These are phyloP conservation scores for Lydus trimaculatus DNA, from an alignment of 2,888 invertebrate genomes.

Conservation along the genomic window DNA sequence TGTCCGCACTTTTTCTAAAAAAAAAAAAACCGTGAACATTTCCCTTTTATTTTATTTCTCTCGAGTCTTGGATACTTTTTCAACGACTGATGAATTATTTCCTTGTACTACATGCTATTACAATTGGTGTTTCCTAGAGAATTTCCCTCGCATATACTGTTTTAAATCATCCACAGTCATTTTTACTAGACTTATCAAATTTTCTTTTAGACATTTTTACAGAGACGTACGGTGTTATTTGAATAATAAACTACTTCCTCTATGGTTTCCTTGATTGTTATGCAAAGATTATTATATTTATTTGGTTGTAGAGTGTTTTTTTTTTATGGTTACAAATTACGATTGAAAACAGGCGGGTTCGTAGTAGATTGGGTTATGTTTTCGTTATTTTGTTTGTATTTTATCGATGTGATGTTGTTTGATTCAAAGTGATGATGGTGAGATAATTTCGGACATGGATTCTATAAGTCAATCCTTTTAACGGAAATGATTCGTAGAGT, in stretches of 20 bases:
- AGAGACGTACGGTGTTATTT: conserved; percentile 50
- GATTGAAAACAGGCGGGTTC: no score
- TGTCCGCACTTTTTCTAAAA: conserved; percentile 39
- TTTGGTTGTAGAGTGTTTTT: conserved; percentile 26
- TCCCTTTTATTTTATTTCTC: not conserved
- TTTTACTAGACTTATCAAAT: conserved; percentile 31
- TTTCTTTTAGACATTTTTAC: conserved; percentile 44
- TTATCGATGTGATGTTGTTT: not conserved
- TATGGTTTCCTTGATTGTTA: conserved; percentile 44
- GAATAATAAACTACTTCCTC: conserved; percentile 50
- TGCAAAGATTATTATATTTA: conserved; percentile 47
- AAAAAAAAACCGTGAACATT: not conserved
- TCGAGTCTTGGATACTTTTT: not conserved
- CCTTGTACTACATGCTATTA: conserved; percentile 4
- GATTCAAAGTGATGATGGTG: not conserved
- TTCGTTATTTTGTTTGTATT: no score
- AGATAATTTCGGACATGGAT: not conserved
- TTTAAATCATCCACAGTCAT: conserved; percentile 12
- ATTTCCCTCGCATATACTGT: not conserved
- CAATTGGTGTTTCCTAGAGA: not conserved
- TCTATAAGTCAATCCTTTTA: conserved; percentile 8
- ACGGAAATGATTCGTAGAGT: conserved; percentile 57
- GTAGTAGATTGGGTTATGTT: no score
- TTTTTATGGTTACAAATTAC: not conserved
- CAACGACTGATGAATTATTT: conserved; percentile 6